Base-by-base conservation (phyloP, 2,797 vertebrate genomes). In the Leptatherina wallacei region DNA sequence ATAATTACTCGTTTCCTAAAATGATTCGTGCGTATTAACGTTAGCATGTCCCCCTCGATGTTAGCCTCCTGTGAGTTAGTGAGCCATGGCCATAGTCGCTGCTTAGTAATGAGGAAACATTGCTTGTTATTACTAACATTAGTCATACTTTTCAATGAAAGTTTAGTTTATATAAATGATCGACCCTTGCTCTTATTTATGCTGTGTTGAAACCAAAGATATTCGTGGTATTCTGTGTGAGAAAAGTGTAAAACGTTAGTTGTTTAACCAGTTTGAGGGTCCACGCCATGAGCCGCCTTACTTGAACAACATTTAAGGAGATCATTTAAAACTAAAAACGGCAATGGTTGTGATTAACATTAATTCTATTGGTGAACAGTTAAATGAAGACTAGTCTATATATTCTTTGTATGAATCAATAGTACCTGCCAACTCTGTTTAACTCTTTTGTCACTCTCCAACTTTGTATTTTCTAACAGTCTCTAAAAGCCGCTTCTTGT, bases 401-500 rank as follows among this genome's bases (percentile, higher is more conserved):
- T 9, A 27, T 11, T 36, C 10, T 12, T n/a, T 47, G 20, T 47
- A 8, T n/a, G 13, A n/a, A 40, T n/a, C 4, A 13, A 58, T 24
- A 52, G 24, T 13, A 22, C 12, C 13, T 4, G 13, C 0, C 40
- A 8, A 42, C 63, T 22, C 47, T 0, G 13, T 55, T 54, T 62
- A 80, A 72, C 73, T 47, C 33, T 27, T 27, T 24, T 38, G 20
- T 51, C 35, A 14, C 64, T 78, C 22, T 71, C 61, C 61, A 59
- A 83, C 69, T 80, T 73, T 87, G 33, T 81, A 3, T 73, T 81
- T 90, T 68, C 51, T 42, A 82, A 79, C 87, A 91, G 86, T 44
- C n/a, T 60, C 27, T 76, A 36, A 71, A 83, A 80, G 83, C 84
- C 76, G 76, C 77, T 85, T 84, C 78, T 86, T 86, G 88, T 77